A percentile compares a stretch with the other conserved stretches of the same genome.
Conservation (phyloP, 1,140 invertebrate species). For the Orius laevigatus region DNA sequence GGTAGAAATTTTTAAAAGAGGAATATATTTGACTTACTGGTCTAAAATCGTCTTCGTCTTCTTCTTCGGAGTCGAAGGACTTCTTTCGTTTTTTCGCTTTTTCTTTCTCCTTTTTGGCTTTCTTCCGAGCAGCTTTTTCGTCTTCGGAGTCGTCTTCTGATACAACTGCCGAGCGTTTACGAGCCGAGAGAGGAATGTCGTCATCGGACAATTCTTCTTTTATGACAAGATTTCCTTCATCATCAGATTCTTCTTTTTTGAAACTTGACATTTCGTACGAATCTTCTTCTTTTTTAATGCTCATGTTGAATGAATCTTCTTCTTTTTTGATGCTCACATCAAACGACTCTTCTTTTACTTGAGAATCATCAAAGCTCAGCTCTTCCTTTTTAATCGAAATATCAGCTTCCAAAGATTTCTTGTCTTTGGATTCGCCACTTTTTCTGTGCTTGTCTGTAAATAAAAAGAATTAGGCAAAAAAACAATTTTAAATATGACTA, state of each 20-base stretch:
- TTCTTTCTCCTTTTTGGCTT: constrained; percentile 47
- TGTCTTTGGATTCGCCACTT: constrained; percentile 29
- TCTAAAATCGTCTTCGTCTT: constrained; percentile 34
- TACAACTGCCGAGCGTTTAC: constrained; percentile 38
- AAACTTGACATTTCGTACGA: neutral
- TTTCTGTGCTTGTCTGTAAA: constrained; percentile 24
- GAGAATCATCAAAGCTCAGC: no score
- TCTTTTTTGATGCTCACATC: no score
- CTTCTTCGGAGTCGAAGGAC: constrained; percentile 39
- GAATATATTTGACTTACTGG: constrained; percentile 19
- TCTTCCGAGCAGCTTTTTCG: constrained; percentile 30
- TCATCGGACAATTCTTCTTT: constrained; percentile 27
- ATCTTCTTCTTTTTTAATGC: no score
- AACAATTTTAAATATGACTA: neutral
- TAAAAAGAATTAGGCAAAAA: neutral
- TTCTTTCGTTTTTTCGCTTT: constrained; percentile 34
- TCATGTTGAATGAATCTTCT: no score
- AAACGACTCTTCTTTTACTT: no score
- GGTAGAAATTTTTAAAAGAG: neutral
- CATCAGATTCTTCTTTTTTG: constrained; percentile 1
- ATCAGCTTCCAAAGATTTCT: no score
- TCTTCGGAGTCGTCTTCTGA: constrained; percentile 45
- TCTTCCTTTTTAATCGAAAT: no score
- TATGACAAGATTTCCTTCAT: neutral
- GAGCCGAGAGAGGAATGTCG: constrained; percentile 44